Evolutionary conservation across 2,888 invertebrate genomes (phyloP), one percentile per base, ranked within the genome.

Genomic region (Crematogaster levior): DNA sequence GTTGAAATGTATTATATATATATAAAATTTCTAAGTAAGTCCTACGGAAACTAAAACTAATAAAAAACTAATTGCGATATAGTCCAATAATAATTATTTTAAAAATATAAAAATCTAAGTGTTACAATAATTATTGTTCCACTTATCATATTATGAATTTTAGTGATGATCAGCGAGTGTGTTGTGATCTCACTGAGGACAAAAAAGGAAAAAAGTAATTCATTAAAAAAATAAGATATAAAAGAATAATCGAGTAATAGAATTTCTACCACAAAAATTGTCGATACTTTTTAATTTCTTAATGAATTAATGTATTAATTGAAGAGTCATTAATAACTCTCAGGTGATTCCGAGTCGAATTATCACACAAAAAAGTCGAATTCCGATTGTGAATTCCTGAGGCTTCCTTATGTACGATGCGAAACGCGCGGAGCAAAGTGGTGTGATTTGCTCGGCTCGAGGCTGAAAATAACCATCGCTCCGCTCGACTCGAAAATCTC

Each of bases 381-480:
- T n/a, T n/a, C n/a, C 24, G 12, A 12, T 37, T 3, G 48, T 18
- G 46, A 7, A 3, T 68, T 9, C 18, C 15, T 15, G n/a, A 63
- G 27, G 10, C 10, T 53, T 24, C 27, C 15, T 56, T 56, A 72
- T 48, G 53, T 75, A 51, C 40, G 74, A 40, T 15, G n/a, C 63
- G 53, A 72, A 77, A 30, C 72, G 40, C 24, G 80, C 74, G 27
- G 58, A 60, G 65, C 75, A 80, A 68, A 82, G 86, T 60, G 61
- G 80, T 63, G 81, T 79, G 82, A 83, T 74, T 81, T 72, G 84
- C 82, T 87, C 85, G 88, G 88, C 88, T 88, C 88, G 88, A 88
- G 84, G 88, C 88, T 87, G 87, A 88, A 88, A 88, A 88, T 88
- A 88, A 86, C 88, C 70, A 56, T 9, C 58, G 87, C 86, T 88